A percentile compares a stretch with the other conserved stretches of the same genome.
These are phyloP conservation scores for Lepilemur ruficaudatus DNA, from an alignment of 2,797 vertebrate genomes.

Conservation along the genomic window DNA sequence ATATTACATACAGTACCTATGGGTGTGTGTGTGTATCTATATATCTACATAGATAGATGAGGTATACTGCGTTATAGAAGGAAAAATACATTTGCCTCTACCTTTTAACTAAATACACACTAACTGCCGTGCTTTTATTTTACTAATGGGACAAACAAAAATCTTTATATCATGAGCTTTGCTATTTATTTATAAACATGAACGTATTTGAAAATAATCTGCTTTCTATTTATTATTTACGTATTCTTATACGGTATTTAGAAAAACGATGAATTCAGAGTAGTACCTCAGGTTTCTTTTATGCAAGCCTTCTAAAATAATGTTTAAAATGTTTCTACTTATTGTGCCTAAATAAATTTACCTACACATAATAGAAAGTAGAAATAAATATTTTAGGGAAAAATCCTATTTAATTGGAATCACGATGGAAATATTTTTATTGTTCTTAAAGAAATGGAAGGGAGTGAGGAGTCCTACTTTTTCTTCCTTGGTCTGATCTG, in stretches of 20 bases:
- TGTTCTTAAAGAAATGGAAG: background rate
- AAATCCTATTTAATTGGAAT: background rate
- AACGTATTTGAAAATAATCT: fast-evolving
- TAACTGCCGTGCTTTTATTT: background rate
- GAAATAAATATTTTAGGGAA: background rate
- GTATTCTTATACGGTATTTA: background rate
- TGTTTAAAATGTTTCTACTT: background rate
- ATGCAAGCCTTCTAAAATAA: background rate
- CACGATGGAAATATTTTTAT: fast-evolving
- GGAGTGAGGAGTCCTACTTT: background rate
- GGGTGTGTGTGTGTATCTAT: background rate
- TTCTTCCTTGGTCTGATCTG: background rate
- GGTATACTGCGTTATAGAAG: fast-evolving
- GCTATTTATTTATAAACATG: background rate
- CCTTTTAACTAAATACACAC: background rate
- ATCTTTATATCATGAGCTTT: fast-evolving
- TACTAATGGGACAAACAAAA: background rate
- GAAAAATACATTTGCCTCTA: background rate
- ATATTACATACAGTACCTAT: background rate
- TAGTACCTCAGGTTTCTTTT: fast-evolving
- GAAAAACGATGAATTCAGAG: background rate
- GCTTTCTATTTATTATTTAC: background rate
- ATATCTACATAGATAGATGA: background rate
- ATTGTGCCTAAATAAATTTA: background rate
- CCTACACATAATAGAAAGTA: no score